Base-by-base conservation (phyloP, 2,797 vertebrate species). In the Falco peregrinus region DNA sequence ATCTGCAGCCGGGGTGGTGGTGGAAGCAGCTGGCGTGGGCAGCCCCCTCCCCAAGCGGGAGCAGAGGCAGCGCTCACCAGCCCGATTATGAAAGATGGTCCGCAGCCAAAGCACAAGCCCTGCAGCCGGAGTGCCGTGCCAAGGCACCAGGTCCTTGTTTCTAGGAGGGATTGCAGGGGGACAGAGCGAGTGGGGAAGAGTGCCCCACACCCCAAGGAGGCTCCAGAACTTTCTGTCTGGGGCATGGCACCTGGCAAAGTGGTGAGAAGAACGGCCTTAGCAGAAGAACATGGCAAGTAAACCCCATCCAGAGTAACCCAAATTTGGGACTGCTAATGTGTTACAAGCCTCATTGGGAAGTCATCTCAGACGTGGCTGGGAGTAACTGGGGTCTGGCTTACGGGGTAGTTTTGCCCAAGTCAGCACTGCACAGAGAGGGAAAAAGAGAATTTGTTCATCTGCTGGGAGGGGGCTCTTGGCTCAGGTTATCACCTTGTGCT, bases 11-110 rank as follows among this genome's bases (percentile, higher is more conserved):
- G 0, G 4, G 57, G 63, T 16, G 7, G 50, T 0, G 77, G 10
- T 37, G 45, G 37, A 78, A 97, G 90, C 92, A 96, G 93, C 95
- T 95, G 97, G 93, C 90, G 93, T 71, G 2, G 3, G 81, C 80
- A 91, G 84, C 21, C 53, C 64, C 57, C 24, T 81, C 77, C 33
- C 45, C 1, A 39, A 93, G 87, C 37, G 1, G 92, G 50, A 94
- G 84, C 84, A 89, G 45, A 82, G 74, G 83, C 71, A 91, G 33
- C 1, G 9, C 64, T 95, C 2, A 84, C 95, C 96, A 97, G 95
- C 84, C 93, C 95, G 95, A 95, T 97, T 96, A 97, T 18, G 15
- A 84, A 95, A 88, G 76, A 95, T 85, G 81, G 54, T 96, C 63
- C 1, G 13, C 79, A 90, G 95, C 96, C 97, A 97, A 95, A 94